phyloP scores from a whole-genome alignment of 2,113 vertebrate genomes.

The Nesogale talazaci region DNA sequence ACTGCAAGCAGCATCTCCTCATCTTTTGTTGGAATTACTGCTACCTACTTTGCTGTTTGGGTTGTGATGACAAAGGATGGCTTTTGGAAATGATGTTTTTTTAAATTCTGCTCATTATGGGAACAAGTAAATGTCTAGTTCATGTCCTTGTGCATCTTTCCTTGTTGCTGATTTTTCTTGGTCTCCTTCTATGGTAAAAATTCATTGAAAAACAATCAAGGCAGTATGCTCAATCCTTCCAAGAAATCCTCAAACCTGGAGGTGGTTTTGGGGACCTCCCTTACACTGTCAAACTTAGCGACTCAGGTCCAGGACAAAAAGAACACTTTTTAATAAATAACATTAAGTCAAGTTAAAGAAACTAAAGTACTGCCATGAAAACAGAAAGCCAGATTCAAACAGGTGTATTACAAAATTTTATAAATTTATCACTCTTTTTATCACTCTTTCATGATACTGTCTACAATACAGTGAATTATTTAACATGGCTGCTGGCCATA shows the following conservation, averaged over 20 bases:
- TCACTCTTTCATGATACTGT: background rate
- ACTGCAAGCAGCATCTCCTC: background rate
- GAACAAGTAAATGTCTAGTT: too few relatives aligned
- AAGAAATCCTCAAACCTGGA: background rate
- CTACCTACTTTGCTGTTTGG: background rate
- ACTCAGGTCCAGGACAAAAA: too few relatives aligned
- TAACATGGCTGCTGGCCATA: too few relatives aligned
- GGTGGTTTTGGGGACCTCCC: background rate
- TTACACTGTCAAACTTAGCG: background rate
- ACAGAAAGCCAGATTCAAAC: background rate
- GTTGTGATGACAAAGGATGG: background rate
- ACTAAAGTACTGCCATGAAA: background rate
- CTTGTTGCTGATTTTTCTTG: background rate
- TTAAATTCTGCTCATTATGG: background rate
- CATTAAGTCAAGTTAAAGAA: constrained; percentile 4
- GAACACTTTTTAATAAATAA: constrained; percentile 10
- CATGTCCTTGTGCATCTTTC: background rate
- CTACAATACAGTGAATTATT: too few relatives aligned
- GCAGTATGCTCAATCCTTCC: background rate
- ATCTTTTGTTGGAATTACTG: background rate
- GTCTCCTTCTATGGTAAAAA: background rate
- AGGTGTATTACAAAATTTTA: background rate
- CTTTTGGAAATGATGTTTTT: constrained; percentile 1
- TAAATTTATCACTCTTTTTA: constrained; percentile 29
- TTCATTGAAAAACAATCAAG: fast-evolving